phyloP scores from a whole-genome alignment of 1,140 invertebrate species.

The Lucilia cuprina region DNA sequence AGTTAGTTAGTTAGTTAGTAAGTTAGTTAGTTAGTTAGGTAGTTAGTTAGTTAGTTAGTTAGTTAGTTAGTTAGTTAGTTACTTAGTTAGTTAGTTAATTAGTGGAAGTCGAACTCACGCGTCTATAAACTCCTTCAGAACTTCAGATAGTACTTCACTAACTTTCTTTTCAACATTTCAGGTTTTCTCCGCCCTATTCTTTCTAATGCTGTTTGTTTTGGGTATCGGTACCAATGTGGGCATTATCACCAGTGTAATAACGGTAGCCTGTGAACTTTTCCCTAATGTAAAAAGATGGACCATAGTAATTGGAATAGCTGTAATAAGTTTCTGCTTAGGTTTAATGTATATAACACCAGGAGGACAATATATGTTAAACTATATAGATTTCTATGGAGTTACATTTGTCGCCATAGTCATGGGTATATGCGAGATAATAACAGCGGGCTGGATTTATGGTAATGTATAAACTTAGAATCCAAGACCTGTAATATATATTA shows the following conservation, averaged over 20 bases:
- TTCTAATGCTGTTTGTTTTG: constrained; percentile 86
- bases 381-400: constrained; percentile 86
- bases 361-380: constrained; percentile 83
- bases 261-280: constrained; percentile 75
- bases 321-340: constrained; percentile 68
- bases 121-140: too few species aligned
- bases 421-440: constrained; percentile 75
- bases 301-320: constrained; percentile 68
- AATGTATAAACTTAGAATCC: constrained; percentile 49
- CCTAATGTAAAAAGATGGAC: constrained; percentile 69
- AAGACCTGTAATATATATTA: constrained; percentile 66
- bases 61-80: too few species aligned
- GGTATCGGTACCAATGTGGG: constrained; percentile 79
- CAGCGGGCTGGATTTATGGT: constrained; percentile 82
- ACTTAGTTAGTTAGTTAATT: too few species aligned
- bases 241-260: constrained; percentile 72
- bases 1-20: too few species aligned
- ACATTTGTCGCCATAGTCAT: constrained; percentile 81
- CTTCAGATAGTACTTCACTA: too few species aligned
- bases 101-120: too few species aligned
- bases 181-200: constrained; percentile 85
- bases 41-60: too few species aligned
- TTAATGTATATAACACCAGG: constrained; percentile 83
- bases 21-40: too few species aligned
- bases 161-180: constrained; percentile 57